These are phyloP conservation scores for Diplolepis rosae DNA, from an alignment of 2,888 invertebrate species.

Conservation along the genomic window DNA sequence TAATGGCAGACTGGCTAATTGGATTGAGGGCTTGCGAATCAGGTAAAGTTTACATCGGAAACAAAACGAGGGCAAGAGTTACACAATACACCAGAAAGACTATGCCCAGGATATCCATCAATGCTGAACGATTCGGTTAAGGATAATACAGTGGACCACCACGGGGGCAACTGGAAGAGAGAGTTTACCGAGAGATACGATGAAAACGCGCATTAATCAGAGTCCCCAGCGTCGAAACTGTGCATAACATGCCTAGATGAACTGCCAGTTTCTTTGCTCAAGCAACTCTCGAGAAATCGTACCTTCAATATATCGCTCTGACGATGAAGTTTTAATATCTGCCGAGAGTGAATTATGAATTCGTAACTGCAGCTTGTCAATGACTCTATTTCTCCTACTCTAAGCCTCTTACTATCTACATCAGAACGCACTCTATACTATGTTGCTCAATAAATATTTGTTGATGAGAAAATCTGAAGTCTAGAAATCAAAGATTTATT, in stretches of 20 bases:
- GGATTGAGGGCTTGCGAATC: background rate
- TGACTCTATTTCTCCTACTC: constrained; percentile 20
- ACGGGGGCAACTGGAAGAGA: constrained; percentile 45
- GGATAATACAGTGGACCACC: constrained; percentile 61
- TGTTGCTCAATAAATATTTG: background rate
- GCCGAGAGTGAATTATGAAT: constrained; percentile 26
- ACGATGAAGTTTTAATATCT: constrained; percentile 27
- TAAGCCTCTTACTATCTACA: background rate
- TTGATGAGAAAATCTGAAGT: background rate
- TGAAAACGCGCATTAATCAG: constrained; percentile 62
- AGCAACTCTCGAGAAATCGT: constrained; percentile 21
- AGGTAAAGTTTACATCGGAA: background rate
- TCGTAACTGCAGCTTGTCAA: background rate
- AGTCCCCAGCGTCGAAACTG: constrained; percentile 54
- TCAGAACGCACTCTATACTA: background rate
- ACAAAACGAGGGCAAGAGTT: constrained; percentile 5
- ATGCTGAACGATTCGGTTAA: constrained; percentile 54
- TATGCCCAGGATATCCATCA: constrained; percentile 57
- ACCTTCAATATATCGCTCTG: constrained; percentile 21
- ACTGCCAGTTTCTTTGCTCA: constrained; percentile 22
- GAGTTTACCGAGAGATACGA: constrained; percentile 32
- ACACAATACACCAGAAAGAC: constrained; percentile 50
- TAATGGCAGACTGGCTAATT: background rate
- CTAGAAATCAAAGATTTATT: constrained; percentile 4
- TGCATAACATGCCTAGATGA: constrained; percentile 26